These are phyloP conservation scores for Mnemiopsis leidyi DNA, from an alignment of 37 sponge, comb jelly and placozoan species.

Conservation along the genomic window DNA sequence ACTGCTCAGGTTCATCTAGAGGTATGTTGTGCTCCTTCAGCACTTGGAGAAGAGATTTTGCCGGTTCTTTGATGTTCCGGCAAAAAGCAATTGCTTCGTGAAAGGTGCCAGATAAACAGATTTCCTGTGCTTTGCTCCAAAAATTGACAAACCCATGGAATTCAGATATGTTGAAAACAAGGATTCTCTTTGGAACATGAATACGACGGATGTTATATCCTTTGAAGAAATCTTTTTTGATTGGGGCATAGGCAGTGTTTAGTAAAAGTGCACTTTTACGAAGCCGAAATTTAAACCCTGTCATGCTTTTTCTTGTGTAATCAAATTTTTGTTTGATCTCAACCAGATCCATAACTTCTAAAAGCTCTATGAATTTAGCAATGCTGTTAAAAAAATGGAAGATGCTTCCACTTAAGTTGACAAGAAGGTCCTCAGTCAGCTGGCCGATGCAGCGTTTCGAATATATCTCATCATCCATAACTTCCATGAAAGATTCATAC, in stretches of 20 bases:
- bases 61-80: not conserved
- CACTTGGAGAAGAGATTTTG: not conserved
- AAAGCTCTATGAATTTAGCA: not conserved
- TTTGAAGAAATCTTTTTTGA: not conserved
- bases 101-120: not conserved
- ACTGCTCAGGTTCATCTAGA: not conserved
- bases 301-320: not conserved
- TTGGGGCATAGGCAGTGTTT: not conserved
- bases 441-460: not conserved
- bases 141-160: not conserved
- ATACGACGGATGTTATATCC: constrained; percentile 33
- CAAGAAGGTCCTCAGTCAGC: not conserved
- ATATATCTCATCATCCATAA: constrained; percentile 1
- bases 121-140: not conserved
- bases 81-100: not conserved
- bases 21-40: not conserved
- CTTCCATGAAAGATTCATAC: not conserved
- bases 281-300: not conserved
- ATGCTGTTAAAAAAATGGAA: not conserved
- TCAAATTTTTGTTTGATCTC: constrained; percentile 37
- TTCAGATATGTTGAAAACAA: not conserved
- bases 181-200: not conserved
- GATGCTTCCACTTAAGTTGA: not conserved
- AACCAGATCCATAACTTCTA: constrained; percentile 18
- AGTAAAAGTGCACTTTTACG: not conserved